These are phyloP conservation scores for Vulpes lagopus DNA, from an alignment of 2,113 vertebrate genomes.

Conservation along the genomic window DNA sequence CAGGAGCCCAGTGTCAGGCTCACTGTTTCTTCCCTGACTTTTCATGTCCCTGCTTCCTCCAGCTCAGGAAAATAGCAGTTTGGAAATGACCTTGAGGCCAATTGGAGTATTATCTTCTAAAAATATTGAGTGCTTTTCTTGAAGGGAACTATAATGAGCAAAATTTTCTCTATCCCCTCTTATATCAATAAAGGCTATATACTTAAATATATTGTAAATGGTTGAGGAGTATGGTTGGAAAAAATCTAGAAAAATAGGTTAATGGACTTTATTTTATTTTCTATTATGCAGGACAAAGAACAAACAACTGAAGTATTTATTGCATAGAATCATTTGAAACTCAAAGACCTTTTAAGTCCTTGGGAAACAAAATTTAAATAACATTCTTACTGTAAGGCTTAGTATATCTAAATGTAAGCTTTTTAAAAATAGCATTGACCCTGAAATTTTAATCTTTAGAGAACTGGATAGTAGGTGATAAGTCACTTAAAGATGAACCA, in stretches of 20 bases:
- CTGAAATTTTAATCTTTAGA: slow-evolving; percentile 17
- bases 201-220: background rate
- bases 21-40: background rate
- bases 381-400: background rate
- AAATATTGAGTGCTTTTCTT: background rate
- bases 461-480: background rate
- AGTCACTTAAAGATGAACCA: background rate
- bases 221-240: background rate
- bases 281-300: background rate
- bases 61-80: background rate
- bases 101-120: background rate
- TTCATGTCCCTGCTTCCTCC: background rate
- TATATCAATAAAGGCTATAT: background rate
- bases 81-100: background rate
- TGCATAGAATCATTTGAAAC: background rate
- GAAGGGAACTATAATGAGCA: background rate
- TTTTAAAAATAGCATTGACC: slow-evolving; percentile 17
- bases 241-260: background rate
- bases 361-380: background rate
- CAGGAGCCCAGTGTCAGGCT: too few relatives aligned
- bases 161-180: background rate
- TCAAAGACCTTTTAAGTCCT: background rate
- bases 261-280: background rate
- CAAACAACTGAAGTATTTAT: background rate
- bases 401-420: background rate